Percentiles rank a stretch among this genome's conserved stretches.
Conservation (phyloP, 2,888 invertebrate species). For the Steinernema scapterisci region DNA sequence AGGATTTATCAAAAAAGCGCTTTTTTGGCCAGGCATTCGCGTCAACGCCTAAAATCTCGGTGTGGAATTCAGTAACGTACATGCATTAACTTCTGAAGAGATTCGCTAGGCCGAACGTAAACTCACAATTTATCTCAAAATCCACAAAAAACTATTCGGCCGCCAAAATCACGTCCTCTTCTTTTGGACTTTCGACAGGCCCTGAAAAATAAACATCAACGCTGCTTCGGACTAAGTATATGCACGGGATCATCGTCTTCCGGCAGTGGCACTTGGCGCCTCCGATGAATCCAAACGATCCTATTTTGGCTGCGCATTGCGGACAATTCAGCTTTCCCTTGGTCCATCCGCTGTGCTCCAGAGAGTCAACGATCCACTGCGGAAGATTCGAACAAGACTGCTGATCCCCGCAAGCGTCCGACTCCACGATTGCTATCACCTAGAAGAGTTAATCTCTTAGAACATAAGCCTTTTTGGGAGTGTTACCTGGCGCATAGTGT, state of each 20-base stretch:
- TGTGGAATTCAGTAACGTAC: no score
- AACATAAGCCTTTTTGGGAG: no score
- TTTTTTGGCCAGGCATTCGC: no score
- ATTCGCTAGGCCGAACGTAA: no score
- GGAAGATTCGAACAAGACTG: background rate
- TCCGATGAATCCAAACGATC: slow-evolving; percentile 22
- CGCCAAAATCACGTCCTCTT: background rate
- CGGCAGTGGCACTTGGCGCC: slow-evolving; percentile 16
- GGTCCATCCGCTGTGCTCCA: slow-evolving; percentile 21
- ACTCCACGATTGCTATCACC: background rate
- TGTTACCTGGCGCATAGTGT: slow-evolving; percentile 18
- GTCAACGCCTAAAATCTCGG: background rate
- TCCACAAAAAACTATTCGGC: no score
- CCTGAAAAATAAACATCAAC: background rate
- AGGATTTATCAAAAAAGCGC: no score
- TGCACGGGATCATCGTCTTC: slow-evolving; percentile 18
- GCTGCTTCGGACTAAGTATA: slow-evolving; percentile 15
- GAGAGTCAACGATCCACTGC: background rate
- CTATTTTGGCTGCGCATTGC: slow-evolving; percentile 17
- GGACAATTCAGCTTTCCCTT: slow-evolving; percentile 26
- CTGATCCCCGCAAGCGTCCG: background rate
- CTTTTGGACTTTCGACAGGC: background rate
- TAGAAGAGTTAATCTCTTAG: background rate
- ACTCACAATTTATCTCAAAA: no score
- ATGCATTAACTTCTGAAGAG: no score